Evolutionary conservation across 2,888 invertebrate species (phyloP), one percentile per base, ranked within the genome.

Genomic region (Gymnosoma rotundatum): DNA sequence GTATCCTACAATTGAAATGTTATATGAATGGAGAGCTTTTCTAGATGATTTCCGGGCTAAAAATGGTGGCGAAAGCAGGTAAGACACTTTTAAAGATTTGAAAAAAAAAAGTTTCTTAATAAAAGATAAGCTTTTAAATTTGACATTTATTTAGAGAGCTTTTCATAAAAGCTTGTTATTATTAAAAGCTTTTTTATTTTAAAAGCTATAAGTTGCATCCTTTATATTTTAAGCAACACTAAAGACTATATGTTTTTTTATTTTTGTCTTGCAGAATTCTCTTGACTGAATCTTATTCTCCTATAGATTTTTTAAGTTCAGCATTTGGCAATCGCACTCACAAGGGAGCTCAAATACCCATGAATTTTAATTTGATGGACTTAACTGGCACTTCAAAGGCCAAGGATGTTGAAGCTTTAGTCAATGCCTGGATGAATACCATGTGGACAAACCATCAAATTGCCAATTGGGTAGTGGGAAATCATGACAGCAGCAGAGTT

Each of bases 401-500:
- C 0, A 75, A 88, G 7, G 93, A 94, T 60, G 93, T 94, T 50
- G 93, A 94, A 78, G 86, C 87, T 0, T 87, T 91, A 1, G 93
- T 94, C 1, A 93, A 94, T 67, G 90, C 91, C 18, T 95, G 95
- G 95, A 91, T 94, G 90, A 92, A 93, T 1, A 93, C 93, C 10
- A 93, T 95, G 93, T 94, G 95, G 25, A 45, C 18, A 18, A 86
- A 88, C 8, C 93, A 93, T 61, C 91, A 92, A 85, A 90, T 92
- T 0, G 93, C 95, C 2, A 95, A 95, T 87, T 95, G 95, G 95
- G 95, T 95, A 88, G 94, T 95, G 87, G 95, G 95, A 8, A 95
- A 95, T 89, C 95, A 95, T 87, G 95, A 96, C 89, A 94, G 94
- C 78, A 92, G 92, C 63, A 93, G 95, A 67, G 93, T 95, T 89